Conservation (phyloP, 2,797 vertebrate genomes). For the Periparus ater region DNA sequence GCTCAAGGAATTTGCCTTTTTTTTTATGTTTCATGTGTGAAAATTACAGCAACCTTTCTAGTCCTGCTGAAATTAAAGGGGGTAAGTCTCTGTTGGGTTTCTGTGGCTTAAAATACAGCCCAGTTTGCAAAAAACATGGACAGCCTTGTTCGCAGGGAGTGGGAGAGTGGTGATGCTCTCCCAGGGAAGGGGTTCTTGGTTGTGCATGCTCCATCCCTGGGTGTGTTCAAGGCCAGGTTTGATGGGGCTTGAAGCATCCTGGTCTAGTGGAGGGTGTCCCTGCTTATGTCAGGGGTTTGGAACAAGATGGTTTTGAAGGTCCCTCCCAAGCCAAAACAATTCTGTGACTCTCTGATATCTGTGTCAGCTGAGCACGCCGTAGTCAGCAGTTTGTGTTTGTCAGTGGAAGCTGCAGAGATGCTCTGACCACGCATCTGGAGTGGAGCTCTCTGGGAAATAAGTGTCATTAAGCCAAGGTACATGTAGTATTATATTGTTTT, state of each 20-base stretch:
- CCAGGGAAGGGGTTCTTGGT: background rate
- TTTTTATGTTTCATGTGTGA: conserved; percentile 92
- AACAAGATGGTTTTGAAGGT: background rate
- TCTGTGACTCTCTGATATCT: background rate
- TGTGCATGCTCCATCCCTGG: background rate
- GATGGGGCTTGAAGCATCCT: background rate
- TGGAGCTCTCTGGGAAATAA: background rate
- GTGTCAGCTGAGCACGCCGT: background rate
- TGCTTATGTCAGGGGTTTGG: background rate
- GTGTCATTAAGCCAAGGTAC: background rate
- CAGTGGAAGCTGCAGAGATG: background rate
- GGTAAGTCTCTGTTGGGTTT: conserved; percentile 16
- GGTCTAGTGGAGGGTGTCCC: background rate
- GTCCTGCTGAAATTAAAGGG: conserved; percentile 30
- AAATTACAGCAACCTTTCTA: conserved; percentile 53
- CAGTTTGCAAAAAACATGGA: background rate
- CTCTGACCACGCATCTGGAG: background rate
- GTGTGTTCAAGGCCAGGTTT: background rate
- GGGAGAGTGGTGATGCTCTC: background rate
- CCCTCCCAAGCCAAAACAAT: background rate
- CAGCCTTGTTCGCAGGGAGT: background rate
- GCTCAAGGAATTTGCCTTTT: conserved; percentile 84
- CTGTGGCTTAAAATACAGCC: background rate
- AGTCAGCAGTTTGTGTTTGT: background rate
- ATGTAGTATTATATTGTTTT: background rate